phyloP scores from a whole-genome alignment of 2,888 invertebrate species.

The Phrixothrix hirtus region DNA sequence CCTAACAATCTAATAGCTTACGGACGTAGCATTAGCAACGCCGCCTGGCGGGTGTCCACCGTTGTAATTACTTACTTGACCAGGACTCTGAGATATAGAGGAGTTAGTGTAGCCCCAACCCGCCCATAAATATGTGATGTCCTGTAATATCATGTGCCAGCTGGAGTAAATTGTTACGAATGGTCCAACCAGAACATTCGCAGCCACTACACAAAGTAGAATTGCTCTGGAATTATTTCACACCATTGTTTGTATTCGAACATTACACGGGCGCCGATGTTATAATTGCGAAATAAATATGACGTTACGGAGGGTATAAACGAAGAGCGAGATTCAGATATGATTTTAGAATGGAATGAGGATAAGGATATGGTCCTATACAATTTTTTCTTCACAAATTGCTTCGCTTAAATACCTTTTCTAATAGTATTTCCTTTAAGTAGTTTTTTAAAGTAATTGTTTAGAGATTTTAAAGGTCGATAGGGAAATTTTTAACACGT shows the following conservation, averaged over 20 bases:
- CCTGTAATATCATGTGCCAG: slow-evolving; percentile 58
- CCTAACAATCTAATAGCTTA: slow-evolving; percentile 44
- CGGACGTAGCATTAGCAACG: slow-evolving; percentile 41
- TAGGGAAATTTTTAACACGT: too few species aligned
- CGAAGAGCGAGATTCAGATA: slow-evolving; percentile 15
- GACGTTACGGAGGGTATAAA: slow-evolving; percentile 24
- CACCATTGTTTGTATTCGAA: slow-evolving; percentile 43
- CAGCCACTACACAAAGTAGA: slow-evolving; percentile 48
- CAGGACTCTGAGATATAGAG: slow-evolving; percentile 46
- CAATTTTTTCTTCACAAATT: too few species aligned
- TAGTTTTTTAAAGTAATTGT: too few species aligned
- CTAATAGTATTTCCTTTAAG: too few species aligned
- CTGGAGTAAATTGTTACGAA: slow-evolving; percentile 59
- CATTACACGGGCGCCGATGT: slow-evolving; percentile 33
- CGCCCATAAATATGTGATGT: slow-evolving; percentile 58
- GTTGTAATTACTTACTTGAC: slow-evolving; percentile 54
- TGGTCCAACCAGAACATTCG: slow-evolving; percentile 51
- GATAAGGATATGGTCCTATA: slow-evolving; percentile 5
- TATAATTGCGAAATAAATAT: slow-evolving; percentile 37
- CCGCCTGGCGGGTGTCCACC: slow-evolving; percentile 47
- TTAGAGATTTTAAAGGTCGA: too few species aligned
- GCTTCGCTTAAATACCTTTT: too few species aligned
- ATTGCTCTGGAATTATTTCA: slow-evolving; percentile 52
- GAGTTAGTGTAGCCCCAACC: slow-evolving; percentile 46
- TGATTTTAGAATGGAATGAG: slow-evolving; percentile 8